Evolutionary conservation across 2,888 invertebrate genomes (phyloP).

Genomic region (Luperina nickerlii): DNA sequence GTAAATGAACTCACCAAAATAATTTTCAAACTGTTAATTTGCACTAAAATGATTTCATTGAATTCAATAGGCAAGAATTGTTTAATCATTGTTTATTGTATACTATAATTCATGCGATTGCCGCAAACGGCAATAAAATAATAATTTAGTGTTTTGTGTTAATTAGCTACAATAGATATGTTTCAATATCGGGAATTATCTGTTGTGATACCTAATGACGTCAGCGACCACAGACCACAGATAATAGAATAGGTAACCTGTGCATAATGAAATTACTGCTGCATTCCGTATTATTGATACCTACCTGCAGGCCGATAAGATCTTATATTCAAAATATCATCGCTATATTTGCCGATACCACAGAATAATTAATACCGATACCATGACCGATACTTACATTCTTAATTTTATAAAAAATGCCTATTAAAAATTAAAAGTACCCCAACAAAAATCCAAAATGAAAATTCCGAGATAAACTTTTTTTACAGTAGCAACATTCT

Average conservation of each 20-base stretch:
- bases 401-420: not conserved
- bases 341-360: not conserved
- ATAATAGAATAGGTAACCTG: conserved; percentile 45
- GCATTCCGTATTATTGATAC: not conserved
- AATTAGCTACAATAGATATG: conserved; percentile 65
- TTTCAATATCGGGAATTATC: conserved; percentile 62
- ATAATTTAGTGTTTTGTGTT: conserved; percentile 67
- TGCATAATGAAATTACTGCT: not conserved
- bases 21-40: conserved; percentile 55
- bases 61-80: conserved; percentile 61
- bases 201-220: conserved; percentile 51
- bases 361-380: too few species aligned
- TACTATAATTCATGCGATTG: conserved; percentile 67
- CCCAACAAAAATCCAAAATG: conserved; percentile 13
- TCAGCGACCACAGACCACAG: conserved; percentile 33
- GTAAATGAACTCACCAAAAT: conserved; percentile 57
- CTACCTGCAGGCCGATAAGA: not conserved
- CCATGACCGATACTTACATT: not conserved
- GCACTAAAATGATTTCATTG: conserved; percentile 63
- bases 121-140: conserved; percentile 65
- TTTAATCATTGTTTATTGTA: conserved; percentile 67
- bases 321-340: not conserved
- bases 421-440: not conserved
- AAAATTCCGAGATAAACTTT: conserved; percentile 12
- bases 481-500: conserved; percentile 37